Conservation (phyloP, 2,888 invertebrate species). For the Gandaritis pyraliata region DNA sequence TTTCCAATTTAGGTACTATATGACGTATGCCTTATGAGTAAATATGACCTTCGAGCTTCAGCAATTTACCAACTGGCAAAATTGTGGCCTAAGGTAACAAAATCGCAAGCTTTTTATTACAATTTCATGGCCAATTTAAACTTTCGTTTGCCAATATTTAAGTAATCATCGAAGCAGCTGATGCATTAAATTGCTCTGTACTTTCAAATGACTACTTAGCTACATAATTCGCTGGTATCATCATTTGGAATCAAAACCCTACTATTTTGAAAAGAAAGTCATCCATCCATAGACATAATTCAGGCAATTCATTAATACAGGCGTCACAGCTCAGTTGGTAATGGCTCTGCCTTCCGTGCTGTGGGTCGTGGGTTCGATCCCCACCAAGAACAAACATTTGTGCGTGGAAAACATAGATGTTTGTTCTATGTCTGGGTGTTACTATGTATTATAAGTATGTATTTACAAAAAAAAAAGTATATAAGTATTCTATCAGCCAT, state of each 20-base stretch:
- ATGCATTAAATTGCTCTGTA: constrained; percentile 38
- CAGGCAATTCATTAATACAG: too few relatives aligned
- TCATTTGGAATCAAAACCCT: constrained; percentile 17
- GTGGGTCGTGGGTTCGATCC: too few relatives aligned
- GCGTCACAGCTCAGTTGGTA: too few relatives aligned
- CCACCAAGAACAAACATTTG: too few relatives aligned
- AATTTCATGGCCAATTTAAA: constrained; percentile 17
- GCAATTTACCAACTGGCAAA: not conserved
- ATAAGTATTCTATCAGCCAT: too few relatives aligned
- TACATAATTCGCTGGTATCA: constrained; percentile 26
- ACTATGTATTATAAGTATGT: too few relatives aligned
- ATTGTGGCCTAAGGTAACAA: constrained; percentile 4
- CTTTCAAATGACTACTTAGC: constrained; percentile 34
- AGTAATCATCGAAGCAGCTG: constrained; percentile 34
- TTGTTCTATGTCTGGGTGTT: too few relatives aligned
- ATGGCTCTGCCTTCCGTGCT: too few relatives aligned
- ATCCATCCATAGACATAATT: constrained; percentile 9
- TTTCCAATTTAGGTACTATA: not conserved
- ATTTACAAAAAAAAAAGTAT: too few relatives aligned
- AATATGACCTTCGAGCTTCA: not conserved
- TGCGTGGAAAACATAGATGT: too few relatives aligned
- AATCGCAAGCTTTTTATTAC: constrained; percentile 1
- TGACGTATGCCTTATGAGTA: not conserved
- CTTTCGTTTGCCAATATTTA: constrained; percentile 38
- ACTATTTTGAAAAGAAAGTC: constrained; percentile 14